Conservation (phyloP, 2,113 vertebrate species). For the Spheniscus mendiculus region DNA sequence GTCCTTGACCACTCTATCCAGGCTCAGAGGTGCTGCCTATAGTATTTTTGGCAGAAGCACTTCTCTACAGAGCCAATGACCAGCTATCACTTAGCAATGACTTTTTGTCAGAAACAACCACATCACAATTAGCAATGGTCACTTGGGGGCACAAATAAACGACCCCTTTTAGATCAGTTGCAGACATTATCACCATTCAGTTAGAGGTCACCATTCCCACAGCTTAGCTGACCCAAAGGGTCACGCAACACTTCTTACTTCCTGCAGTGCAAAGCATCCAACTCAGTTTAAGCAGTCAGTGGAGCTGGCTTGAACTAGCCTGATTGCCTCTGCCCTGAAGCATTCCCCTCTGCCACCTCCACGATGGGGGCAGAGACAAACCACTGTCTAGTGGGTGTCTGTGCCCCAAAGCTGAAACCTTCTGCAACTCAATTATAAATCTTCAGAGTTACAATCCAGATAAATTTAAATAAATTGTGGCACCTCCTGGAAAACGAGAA, state of each 20-base stretch:
- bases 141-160: background rate
- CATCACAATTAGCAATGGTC: background rate
- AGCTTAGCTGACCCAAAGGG: background rate
- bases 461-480: background rate
- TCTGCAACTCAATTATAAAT: background rate
- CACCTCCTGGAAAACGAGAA: background rate
- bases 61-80: background rate
- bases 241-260: background rate
- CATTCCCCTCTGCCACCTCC: background rate
- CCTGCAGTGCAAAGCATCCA: background rate
- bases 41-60: background rate
- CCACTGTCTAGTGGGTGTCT: background rate
- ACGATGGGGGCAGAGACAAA: rapidly evolving
- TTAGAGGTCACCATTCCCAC: background rate
- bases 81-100: background rate
- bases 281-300: background rate
- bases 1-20: background rate
- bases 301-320: background rate
- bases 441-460: background rate
- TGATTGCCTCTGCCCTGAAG: background rate
- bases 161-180: background rate
- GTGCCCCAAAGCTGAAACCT: background rate
- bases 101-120: background rate
- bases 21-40: background rate
- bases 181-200: background rate